These are phyloP conservation scores for Pheosia gnoma DNA, from an alignment of 2,888 invertebrate genomes.

Conservation along the genomic window DNA sequence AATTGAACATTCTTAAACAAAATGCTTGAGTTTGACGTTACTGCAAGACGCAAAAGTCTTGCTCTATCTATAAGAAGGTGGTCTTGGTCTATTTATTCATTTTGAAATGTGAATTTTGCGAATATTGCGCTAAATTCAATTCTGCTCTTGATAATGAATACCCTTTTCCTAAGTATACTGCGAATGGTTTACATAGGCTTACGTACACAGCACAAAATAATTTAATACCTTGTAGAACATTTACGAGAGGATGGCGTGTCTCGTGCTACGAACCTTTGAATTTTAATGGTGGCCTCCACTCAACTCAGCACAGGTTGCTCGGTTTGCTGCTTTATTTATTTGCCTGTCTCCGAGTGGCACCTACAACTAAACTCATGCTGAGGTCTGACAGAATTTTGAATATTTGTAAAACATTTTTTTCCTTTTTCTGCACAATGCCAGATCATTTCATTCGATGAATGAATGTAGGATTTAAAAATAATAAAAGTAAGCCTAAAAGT, in stretches of 20 bases:
- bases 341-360: conserved; percentile 31
- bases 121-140: no score
- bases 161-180: neutral
- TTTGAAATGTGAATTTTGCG: no score
- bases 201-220: conserved; percentile 21
- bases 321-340: conserved; percentile 29
- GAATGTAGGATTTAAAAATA: no score
- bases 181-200: conserved; percentile 12
- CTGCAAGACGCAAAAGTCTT: no score
- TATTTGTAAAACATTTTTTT: no score
- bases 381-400: neutral
- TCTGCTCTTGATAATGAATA: neutral
- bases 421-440: no score
- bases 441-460: no score
- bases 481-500: no score
- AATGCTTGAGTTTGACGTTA: no score
- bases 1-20: no score
- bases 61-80: no score
- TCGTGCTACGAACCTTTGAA: conserved; percentile 61
- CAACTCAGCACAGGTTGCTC: conserved; percentile 27
- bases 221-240: conserved; percentile 24
- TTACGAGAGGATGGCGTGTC: conserved; percentile 50
- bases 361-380: conserved; percentile 20
- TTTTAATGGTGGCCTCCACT: conserved; percentile 50
- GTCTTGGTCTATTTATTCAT: no score